Base-by-base conservation (phyloP, 2,888 invertebrate genomes). In the Cataglyphis cursor region DNA sequence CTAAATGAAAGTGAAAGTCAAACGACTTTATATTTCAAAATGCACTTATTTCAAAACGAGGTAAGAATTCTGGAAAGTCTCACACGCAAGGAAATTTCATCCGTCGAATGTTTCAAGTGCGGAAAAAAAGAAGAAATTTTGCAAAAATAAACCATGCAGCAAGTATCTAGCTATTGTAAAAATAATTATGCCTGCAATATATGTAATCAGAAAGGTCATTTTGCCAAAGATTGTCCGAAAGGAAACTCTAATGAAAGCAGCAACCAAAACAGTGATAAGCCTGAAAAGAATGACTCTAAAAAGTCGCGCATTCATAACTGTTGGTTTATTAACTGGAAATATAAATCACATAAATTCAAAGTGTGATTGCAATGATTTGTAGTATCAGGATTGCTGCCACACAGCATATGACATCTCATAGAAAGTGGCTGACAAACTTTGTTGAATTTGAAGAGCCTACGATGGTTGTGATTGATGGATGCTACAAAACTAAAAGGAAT, bases 371-470 rank as follows among this genome's bases (percentile, higher is more conserved):
- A 65, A 61, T 18, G 72, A 78, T n/a, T 74, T 70, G 0, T 85
- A 89, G 90, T 90, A 88, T 82, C 89, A 91, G 84, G 88, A 91
- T 70, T 87, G 90, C 88, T 80, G 91, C 91, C 18, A 91, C 89
- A 61, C 91, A 90, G 61, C 90, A 91, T 83, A 89, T 91, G 90
- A 90, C 88, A 15, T 87, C 83, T 4, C 88, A 80, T 72, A 78
- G 59, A 38, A 85, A 91, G 3, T 92, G 89, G 91, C 64, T 92
- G 72, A 85, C 54, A 38, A 85, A 91, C 68, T 89, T 70, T 80
- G 75, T 66, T 68, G 66, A 81, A 84, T 51, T 88, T 9, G 80
- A 89, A 82, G 21, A 87, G 15, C 88, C 87, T 35, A 54, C 48
- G 28, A 84, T 78, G 81, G 76, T 89, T 18, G 24, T 88, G 15